Conservation (phyloP, 2,113 vertebrate genomes). For the Conger conger region DNA sequence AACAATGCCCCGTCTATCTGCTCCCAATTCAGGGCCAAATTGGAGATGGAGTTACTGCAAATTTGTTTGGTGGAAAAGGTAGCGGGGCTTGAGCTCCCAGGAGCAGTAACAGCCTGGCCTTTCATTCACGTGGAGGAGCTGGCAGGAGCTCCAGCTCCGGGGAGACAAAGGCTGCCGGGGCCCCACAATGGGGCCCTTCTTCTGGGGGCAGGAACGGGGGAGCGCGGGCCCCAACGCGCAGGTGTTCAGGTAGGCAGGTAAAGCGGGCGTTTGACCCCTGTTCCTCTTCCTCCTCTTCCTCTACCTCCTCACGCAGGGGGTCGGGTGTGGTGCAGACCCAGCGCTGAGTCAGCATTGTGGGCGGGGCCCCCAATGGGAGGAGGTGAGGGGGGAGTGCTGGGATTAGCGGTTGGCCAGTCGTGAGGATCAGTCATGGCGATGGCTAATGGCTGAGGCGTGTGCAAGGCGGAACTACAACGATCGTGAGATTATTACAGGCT, state of each 20-base stretch:
- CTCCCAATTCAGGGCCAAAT: slow-evolving; percentile 84
- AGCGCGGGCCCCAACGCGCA: slow-evolving; percentile 79
- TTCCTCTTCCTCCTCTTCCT: background rate
- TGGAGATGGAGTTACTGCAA: slow-evolving; percentile 99
- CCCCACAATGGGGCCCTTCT: slow-evolving; percentile 83
- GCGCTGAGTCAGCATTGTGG: slow-evolving; percentile 67
- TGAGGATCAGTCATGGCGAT: slow-evolving; percentile 40
- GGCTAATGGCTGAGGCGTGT: slow-evolving; percentile 8
- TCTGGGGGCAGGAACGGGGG: slow-evolving; percentile 68
- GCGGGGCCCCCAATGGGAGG: slow-evolving; percentile 56
- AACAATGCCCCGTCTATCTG: slow-evolving; percentile 93
- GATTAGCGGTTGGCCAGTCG: slow-evolving; percentile 53
- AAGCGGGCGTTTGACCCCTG: slow-evolving; percentile 72
- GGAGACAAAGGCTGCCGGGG: slow-evolving; percentile 78
- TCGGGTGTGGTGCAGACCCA: slow-evolving; percentile 71
- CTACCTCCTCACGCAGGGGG: slow-evolving; percentile 56
- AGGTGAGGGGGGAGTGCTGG: slow-evolving; percentile 26
- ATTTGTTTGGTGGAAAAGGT: slow-evolving; percentile 98
- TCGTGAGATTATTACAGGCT: background rate
- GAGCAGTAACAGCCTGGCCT: slow-evolving; percentile 90
- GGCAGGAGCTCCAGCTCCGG: slow-evolving; percentile 76
- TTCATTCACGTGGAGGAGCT: slow-evolving; percentile 78
- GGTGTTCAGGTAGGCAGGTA: slow-evolving; percentile 80
- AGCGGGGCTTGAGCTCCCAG: slow-evolving; percentile 85
- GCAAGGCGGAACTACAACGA: background rate